Evolutionary conservation across 30 jellyfish, hydroid and myxozoan genomes (phyloP).

Genomic region (Aurelia sp.): DNA sequence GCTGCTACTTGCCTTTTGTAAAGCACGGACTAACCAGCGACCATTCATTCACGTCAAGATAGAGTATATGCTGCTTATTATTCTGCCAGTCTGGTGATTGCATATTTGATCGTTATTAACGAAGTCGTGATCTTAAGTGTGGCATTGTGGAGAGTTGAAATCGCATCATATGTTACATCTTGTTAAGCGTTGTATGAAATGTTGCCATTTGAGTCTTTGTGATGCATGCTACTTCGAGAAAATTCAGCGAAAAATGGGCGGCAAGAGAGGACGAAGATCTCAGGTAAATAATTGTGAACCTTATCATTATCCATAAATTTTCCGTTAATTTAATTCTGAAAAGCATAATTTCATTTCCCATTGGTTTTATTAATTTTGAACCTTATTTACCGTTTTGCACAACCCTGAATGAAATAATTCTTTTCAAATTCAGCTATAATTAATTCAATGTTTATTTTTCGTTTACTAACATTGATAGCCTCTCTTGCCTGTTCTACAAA

Average conservation of each 20-base stretch:
- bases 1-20: conserved; percentile 26
- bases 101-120: conserved; percentile 1
- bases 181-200: not conserved
- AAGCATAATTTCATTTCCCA: no score
- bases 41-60: not conserved
- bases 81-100: conserved; percentile 26
- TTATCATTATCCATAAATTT: no score
- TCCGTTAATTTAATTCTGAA: no score
- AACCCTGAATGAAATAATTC: no score
- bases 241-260: conserved; percentile 55
- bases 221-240: conserved; percentile 50
- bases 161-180: not conserved
- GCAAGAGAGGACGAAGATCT: conserved; percentile 50
- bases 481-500: no score
- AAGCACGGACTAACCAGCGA: conserved; percentile 22
- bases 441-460: no score
- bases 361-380: no score
- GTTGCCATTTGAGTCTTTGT: conserved; percentile 5
- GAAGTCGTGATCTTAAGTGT: conserved; percentile 2
- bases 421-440: no score
- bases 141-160: not conserved
- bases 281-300: not conserved
- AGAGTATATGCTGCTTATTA: not conserved
- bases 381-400: no score
- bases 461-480: no score